phyloP scores from a whole-genome alignment of 2,113 vertebrate species.

The Cyanistes caeruleus region DNA sequence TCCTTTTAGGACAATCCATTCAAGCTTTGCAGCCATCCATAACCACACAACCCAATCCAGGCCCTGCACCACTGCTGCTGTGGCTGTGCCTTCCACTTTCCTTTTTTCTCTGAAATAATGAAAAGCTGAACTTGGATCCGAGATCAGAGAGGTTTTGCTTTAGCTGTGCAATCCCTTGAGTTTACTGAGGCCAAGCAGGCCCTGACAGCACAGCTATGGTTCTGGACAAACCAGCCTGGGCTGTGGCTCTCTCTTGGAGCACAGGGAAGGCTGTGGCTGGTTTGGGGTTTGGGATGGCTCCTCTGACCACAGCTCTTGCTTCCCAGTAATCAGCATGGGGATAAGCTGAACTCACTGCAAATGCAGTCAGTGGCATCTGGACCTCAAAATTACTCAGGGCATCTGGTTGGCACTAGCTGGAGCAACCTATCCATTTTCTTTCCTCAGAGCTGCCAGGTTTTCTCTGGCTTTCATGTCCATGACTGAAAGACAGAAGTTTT shows the following conservation, averaged over 20 bases:
- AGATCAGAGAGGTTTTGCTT: not conserved
- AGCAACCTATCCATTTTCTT: not conserved
- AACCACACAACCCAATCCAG: not conserved
- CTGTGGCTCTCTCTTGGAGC: not conserved
- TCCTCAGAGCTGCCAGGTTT: not conserved
- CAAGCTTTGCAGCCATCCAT: not conserved
- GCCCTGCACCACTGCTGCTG: not conserved
- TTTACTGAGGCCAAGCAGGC: not conserved
- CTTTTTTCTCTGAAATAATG: not conserved
- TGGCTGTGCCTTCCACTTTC: not conserved
- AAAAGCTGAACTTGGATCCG: not conserved
- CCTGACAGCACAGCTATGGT: not conserved
- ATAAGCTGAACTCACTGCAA: not conserved
- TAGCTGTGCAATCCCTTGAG: not conserved
- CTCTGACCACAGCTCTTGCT: not conserved
- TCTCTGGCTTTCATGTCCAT: not conserved
- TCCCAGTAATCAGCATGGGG: not conserved
- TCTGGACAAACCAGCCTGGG: not conserved
- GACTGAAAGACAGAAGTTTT: not conserved
- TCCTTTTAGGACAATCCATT: not conserved
- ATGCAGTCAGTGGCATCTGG: not conserved
- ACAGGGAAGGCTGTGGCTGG: not conserved
- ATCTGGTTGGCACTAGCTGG: not conserved
- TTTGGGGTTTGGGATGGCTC: not conserved
- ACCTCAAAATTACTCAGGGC: not conserved